These are phyloP conservation scores for Actenoides hombroni DNA, from an alignment of 2,113 vertebrate genomes.

Conservation along the genomic window DNA sequence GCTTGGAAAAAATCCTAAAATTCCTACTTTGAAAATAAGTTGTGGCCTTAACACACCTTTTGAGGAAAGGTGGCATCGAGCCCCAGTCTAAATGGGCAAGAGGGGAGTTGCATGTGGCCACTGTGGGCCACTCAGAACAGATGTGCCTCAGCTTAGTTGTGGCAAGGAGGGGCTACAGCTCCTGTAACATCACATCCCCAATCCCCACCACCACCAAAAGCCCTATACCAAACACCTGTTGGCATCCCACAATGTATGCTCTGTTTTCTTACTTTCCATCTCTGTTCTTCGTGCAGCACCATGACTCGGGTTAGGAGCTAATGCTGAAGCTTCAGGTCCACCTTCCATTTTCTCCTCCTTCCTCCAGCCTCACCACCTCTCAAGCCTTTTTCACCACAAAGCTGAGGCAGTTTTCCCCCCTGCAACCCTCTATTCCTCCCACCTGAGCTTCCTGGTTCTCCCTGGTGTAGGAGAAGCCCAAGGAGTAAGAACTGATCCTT, in stretches of 20 bases:
- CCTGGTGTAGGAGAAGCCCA: neutral
- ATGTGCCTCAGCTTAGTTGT: accelerated
- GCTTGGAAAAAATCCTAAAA: neutral
- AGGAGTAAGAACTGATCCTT: neutral
- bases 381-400: accelerated
- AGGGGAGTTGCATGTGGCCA: neutral
- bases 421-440: neutral
- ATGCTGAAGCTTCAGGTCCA: neutral
- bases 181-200: neutral
- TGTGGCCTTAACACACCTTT: neutral
- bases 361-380: neutral
- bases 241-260: neutral
- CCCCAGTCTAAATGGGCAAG: accelerated
- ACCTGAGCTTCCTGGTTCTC: accelerated
- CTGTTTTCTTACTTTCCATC: accelerated
- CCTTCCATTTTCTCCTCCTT: neutral
- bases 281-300: neutral
- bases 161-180: neutral
- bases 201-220: accelerated
- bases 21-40: neutral
- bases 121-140: neutral
- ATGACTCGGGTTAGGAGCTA: neutral
- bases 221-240: accelerated
- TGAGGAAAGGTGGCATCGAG: neutral
- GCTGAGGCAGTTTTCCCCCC: neutral